Percentiles rank a stretch among this genome's conserved stretches.
These are phyloP conservation scores for Ypsolopha scabrella DNA, from an alignment of 2,888 invertebrate genomes.

Conservation along the genomic window DNA sequence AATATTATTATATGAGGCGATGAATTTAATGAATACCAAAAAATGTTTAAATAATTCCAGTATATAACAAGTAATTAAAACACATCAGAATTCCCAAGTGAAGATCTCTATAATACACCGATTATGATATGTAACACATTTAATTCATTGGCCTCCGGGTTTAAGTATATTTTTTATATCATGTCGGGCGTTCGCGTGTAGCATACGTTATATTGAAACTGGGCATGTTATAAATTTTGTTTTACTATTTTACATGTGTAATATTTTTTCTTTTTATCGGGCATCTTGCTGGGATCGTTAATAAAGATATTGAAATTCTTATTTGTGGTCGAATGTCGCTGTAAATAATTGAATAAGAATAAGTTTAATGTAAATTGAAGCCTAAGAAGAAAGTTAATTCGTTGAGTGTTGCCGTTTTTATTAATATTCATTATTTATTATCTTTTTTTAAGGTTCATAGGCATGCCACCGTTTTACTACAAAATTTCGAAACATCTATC, in stretches of 20 bases:
- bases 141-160: background rate
- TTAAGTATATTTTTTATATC: background rate
- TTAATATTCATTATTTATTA: no score
- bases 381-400: background rate
- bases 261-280: background rate
- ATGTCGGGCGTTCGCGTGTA: background rate
- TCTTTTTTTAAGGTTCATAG: no score
- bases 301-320: conserved; percentile 1
- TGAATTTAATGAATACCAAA: no score
- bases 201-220: background rate
- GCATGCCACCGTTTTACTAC: no score
- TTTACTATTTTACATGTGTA: conserved; percentile 1
- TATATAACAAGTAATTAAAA: background rate
- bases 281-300: background rate
- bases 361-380: no score
- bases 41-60: no score
- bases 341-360: background rate
- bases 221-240: background rate
- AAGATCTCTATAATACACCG: background rate
- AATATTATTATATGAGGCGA: no score
- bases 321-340: background rate
- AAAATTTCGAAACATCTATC: no score
- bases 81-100: background rate
- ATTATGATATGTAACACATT: background rate
- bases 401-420: background rate